phyloP scores from a whole-genome alignment of 2,113 vertebrate species.

The Butorides virescens region DNA sequence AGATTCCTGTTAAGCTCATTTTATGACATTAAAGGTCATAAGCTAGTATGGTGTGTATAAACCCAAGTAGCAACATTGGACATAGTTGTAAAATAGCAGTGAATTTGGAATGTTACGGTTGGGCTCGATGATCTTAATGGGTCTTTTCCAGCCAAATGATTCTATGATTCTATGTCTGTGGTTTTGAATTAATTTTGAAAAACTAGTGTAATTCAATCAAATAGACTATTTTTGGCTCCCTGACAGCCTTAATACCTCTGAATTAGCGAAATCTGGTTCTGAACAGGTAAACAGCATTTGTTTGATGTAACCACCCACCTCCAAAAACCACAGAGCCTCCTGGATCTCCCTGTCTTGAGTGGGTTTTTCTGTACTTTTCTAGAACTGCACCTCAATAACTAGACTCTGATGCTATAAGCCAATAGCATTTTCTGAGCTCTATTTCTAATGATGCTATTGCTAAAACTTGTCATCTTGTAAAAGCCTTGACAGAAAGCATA shows the following conservation, averaged over 20 bases:
- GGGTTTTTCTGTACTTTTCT: neutral
- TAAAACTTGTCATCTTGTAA: neutral
- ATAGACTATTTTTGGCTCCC: neutral
- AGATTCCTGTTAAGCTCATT: neutral
- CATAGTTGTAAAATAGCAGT: neutral
- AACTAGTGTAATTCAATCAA: neutral
- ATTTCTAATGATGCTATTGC: neutral
- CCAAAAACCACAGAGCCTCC: neutral
- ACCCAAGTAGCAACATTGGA: neutral
- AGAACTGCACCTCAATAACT: neutral
- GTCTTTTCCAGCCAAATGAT: no score
- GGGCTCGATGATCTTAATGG: no score
- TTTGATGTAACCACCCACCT: neutral
- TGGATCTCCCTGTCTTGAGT: neutral
- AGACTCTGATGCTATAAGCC: neutral
- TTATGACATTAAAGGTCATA: neutral
- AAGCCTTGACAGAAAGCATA: neutral
- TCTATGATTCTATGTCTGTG: neutral
- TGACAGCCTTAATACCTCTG: neutral
- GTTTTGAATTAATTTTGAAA: neutral
- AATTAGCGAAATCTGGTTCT: neutral
- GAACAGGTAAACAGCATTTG: neutral
- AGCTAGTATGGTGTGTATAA: neutral
- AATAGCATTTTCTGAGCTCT: neutral
- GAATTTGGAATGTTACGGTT: neutral